Percentiles rank a stretch among this genome's conserved stretches.
These are phyloP conservation scores for Recurvirostra avosetta DNA, from an alignment of 2,113 vertebrate species.

Conservation along the genomic window DNA sequence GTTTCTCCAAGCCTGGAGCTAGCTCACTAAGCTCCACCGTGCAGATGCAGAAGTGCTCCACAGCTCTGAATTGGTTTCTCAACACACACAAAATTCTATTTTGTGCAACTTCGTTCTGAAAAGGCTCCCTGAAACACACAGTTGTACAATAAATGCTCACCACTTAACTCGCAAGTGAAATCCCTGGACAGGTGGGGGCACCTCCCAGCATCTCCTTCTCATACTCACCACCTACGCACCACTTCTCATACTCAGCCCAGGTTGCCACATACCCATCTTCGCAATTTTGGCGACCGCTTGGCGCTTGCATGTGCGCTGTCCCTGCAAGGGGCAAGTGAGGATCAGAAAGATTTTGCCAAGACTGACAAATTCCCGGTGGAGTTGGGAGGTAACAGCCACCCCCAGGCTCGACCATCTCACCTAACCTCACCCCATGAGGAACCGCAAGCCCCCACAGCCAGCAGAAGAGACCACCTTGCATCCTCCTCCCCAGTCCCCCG, in stretches of 20 bases:
- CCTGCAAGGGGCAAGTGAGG: not conserved
- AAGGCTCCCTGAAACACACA: not conserved
- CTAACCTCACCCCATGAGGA: not conserved
- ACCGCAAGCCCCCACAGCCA: not conserved
- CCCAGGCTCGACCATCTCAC: rapidly evolving
- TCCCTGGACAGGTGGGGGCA: not conserved
- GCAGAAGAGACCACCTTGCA: not conserved
- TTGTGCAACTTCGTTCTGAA: not conserved
- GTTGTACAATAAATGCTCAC: not conserved
- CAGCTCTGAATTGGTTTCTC: not conserved
- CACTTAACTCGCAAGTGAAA: not conserved
- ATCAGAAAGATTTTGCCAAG: not conserved
- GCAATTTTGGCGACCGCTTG: not conserved
- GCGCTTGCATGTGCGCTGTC: rapidly evolving
- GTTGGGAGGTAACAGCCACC: not conserved
- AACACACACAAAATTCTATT: not conserved
- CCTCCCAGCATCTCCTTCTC: not conserved
- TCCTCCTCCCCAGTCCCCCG: not conserved
- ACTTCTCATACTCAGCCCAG: not conserved
- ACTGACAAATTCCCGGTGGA: not conserved
- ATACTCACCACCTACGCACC: too few species aligned
- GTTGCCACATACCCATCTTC: not conserved
- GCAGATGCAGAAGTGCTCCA: not conserved
- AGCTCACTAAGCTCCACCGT: not conserved
- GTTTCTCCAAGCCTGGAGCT: not conserved